Base-by-base conservation (phyloP, 2,113 vertebrate genomes). In the Pogona vitticeps region DNA sequence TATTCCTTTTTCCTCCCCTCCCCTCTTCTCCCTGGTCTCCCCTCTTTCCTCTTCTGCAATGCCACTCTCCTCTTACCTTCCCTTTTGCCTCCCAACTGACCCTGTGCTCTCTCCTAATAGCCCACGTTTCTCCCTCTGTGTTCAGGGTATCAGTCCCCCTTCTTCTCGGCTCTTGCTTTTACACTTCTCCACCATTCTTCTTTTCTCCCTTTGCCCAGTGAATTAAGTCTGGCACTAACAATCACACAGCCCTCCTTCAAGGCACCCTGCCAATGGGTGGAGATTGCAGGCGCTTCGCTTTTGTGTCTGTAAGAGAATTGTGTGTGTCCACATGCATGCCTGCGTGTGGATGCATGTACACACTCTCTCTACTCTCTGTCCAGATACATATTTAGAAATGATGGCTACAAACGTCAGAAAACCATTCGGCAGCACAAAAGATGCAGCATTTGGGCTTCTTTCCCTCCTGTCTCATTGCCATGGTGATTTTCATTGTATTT, bases 241-340 rank as follows among this genome's bases (percentile, higher is more conserved):
- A n/a, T 75, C 3, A 56, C 3, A 56, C 77, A 73, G 65, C 26
- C 80, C 46, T 71, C 59, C 71, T 76, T 58, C 75, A 67, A 83
- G 20, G 56, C 63, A 84, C 77, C 20, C 59, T 86, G 85, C 90
- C 85, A 88, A 8, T 73, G 72, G 42, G 33, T 84, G 76, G 82
- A 89, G 77, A 84, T 13, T 80, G 63, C 68, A 90, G 80, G 77
- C 88, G 70, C 87, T 59, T 10, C 15, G 82, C 73, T 89, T 83
- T 88, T 46, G 1, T 21, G 65, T 90, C 36, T 63, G 70, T 33
- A 75, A 6, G 33, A 12, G 28, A 7, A 5, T 58, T 75, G 26
- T 65, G 26, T 52, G 46, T 52, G 46, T 52, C 5, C 10, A 10
- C 46, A 10, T 52, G 46, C 46, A 10, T 52, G 46, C 46, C 5